Conservation (phyloP, 1,140 invertebrate species). For the Drosophila watanabei region DNA sequence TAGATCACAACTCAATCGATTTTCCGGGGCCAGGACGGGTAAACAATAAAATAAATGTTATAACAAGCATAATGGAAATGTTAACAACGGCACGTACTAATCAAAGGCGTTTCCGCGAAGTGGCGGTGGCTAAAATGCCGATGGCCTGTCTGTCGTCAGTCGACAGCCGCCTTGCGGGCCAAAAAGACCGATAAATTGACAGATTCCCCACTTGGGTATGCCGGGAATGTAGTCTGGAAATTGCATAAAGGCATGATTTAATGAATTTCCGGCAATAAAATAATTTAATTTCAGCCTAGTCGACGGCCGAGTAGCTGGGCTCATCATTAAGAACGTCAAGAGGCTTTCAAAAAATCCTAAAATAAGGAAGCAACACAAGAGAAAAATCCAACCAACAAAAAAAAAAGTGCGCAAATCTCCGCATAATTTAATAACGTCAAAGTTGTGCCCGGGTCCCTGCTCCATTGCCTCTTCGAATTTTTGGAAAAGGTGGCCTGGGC, state of each 20-base stretch:
- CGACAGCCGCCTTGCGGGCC: constrained; percentile 12
- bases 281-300: constrained; percentile 76
- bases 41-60: constrained; percentile 60
- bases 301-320: constrained; percentile 33
- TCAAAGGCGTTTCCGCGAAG: constrained; percentile 44
- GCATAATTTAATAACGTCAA: constrained; percentile 81
- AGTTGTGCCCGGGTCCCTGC: constrained; percentile 36
- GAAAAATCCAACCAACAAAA: background rate
- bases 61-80: constrained; percentile 65
- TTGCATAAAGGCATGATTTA: constrained; percentile 75
- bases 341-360: constrained; percentile 45
- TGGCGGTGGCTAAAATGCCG: constrained; percentile 39
- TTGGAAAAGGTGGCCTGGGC: constrained; percentile 49
- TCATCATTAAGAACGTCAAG: constrained; percentile 80
- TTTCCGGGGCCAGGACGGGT: constrained; percentile 12
- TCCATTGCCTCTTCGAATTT: constrained; percentile 30
- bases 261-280: constrained; percentile 81
- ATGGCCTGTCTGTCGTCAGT: constrained; percentile 36
- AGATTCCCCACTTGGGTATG: constrained; percentile 57
- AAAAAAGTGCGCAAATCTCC: constrained; percentile 72
- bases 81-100: constrained; percentile 66
- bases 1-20: constrained; percentile 50
- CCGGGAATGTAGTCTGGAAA: constrained; percentile 57
- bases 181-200: constrained; percentile 39
- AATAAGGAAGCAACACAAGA: constrained; percentile 16